A percentile compares a stretch with the other conserved stretches of the same genome.
Evolutionary conservation across 2,888 invertebrate species (phyloP).

Genomic region (Silvanus unidentatus): DNA sequence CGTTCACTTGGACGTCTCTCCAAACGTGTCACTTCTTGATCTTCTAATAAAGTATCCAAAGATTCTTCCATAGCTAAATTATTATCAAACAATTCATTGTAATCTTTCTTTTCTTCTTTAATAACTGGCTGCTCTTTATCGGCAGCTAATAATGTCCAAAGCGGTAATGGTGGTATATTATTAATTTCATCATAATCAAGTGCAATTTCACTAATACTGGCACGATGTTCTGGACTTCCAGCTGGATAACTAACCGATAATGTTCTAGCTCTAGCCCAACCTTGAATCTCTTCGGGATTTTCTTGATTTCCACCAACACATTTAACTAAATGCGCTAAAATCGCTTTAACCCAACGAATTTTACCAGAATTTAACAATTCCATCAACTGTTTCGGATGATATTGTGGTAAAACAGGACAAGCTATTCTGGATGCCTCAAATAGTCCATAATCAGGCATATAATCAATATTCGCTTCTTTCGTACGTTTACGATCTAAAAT

Average conservation of each 20-base stretch:
- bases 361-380: conserved; percentile 97
- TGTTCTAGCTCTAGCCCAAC: conserved; percentile 85
- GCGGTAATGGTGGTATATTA: conserved; percentile 94
- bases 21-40: conserved; percentile 51
- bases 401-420: conserved; percentile 96
- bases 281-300: conserved; percentile 50
- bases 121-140: conserved; percentile 71
- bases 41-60: conserved; percentile 71
- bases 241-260: conserved; percentile 81
- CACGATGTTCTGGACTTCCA: conserved; percentile 73
- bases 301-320: conserved; percentile 54
- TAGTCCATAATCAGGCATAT: conserved; percentile 89
- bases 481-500: conserved; percentile 65
- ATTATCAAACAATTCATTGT: conserved; percentile 84
- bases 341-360: conserved; percentile 96
- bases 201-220: conserved; percentile 81
- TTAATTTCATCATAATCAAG: conserved; percentile 93
- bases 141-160: conserved; percentile 93
- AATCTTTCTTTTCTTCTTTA: conserved; percentile 58
- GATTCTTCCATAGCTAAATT: conserved; percentile 71
- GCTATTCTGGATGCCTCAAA: conserved; percentile 97
- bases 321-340: conserved; percentile 91
- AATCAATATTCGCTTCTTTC: conserved; percentile 55
- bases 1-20: conserved; percentile 47
- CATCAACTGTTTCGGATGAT: conserved; percentile 98